Conservation (phyloP, 1,140 invertebrate species). For the Zaprionus capensis region DNA sequence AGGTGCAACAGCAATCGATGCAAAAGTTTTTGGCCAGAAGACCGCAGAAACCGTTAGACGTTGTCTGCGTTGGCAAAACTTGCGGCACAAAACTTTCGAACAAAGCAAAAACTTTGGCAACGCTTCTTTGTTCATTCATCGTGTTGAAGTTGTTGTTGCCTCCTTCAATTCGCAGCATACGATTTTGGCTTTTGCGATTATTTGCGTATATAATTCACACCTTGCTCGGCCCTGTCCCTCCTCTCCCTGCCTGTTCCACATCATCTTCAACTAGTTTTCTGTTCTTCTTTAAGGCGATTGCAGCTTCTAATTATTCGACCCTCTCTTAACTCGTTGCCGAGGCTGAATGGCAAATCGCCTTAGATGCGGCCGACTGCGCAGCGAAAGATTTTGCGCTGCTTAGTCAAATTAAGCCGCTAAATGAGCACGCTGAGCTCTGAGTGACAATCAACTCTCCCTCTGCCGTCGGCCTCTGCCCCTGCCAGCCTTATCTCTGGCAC, state of each 20-base stretch:
- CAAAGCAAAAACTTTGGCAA: constrained; percentile 62
- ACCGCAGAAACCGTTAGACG: constrained; percentile 36
- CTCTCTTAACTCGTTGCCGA: constrained; percentile 11
- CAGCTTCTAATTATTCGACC: constrained; percentile 54
- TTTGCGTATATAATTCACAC: constrained; percentile 56
- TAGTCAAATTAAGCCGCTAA: constrained; percentile 71
- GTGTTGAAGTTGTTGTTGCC: constrained; percentile 22
- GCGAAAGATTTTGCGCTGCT: constrained; percentile 49
- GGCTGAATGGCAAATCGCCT: constrained; percentile 47
- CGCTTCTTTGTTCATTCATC: constrained; percentile 26
- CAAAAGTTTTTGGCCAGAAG: constrained; percentile 45
- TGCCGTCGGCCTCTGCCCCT: neutral
- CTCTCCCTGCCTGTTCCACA: too few species aligned
- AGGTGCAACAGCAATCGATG: constrained; percentile 7
- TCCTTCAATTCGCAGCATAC: constrained; percentile 39
- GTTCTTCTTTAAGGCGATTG: constrained; percentile 7
- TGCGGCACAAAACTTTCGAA: constrained; percentile 59
- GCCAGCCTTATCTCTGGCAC: neutral
- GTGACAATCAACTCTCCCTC: constrained; percentile 39
- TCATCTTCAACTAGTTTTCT: too few species aligned
- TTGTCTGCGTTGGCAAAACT: constrained; percentile 67
- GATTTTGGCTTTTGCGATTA: constrained; percentile 39
- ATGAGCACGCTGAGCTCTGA: constrained; percentile 71
- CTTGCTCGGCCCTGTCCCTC: constrained; percentile 10
- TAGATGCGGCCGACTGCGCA: constrained; percentile 19